Evolutionary conservation across 2,888 invertebrate species (phyloP), one percentile per base, ranked within the genome.

Genomic region (Cactoblastis cactorum): DNA sequence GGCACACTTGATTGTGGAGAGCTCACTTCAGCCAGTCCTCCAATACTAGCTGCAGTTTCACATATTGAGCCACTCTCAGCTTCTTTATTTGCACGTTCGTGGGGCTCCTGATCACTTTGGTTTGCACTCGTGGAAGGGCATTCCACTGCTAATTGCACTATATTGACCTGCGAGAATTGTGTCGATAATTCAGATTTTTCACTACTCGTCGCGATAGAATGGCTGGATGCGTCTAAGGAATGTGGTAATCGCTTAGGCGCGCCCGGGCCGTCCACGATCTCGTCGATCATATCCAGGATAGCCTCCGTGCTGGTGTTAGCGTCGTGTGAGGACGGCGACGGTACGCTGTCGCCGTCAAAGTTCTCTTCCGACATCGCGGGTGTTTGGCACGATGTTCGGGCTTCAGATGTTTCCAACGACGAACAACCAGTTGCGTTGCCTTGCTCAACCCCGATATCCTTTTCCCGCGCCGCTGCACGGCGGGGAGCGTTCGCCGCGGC

Each of bases 381-480:
- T 59, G 81, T 83, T 71, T 77, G 70, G 64, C 77, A 75, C 61
- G 77, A 73, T 61, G 68, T 65, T 62, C 73, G 74, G 60, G 73
- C 62, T 73, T 83, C 83, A 55, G 74, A 73, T 65, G 77, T 64
- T 56, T 81, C 79, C 64, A 73, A 77, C 59, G 76, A 77, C 63
- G 67, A 72, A 72, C 75, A 76, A 76, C 77, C 71, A 78, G 81
- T 78, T 76, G 84, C 77, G 73, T 77, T 76, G 77, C 77, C 74
- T 73, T 83, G 80, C 75, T 83, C 84, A 65, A 77, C 74, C 75
- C 73, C 80, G 73, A 82, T 69, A 74, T 80, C 80, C 71, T 80
- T 89, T 90, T 90, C 90, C 90, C 90, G 90, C 90, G 90, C 87
- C 89, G 87, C 78, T 80, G 75, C 77, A 74, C 84, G 83, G 85